Percentiles rank a stretch among this genome's conserved stretches.
phyloP scores from a whole-genome alignment of 1,140 invertebrate genomes.

The Drosophila teissieri region DNA sequence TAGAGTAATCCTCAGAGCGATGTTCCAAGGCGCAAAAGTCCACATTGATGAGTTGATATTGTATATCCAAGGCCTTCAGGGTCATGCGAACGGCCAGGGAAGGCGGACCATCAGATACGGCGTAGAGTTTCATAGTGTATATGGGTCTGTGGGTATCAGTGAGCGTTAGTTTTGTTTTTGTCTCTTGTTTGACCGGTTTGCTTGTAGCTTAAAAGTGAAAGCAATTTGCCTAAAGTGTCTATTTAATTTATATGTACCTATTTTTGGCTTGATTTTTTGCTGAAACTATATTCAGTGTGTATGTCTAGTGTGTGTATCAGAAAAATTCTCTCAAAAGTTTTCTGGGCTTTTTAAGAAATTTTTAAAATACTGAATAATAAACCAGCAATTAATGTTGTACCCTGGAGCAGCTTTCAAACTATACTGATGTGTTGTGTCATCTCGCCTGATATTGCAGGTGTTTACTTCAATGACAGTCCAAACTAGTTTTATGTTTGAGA shows the following conservation, averaged over 20 bases:
- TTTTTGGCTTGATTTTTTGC: constrained; percentile 38
- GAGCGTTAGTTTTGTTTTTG: constrained; percentile 25
- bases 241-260: constrained; percentile 29
- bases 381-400: constrained; percentile 30
- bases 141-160: constrained; percentile 55
- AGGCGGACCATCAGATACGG: constrained; percentile 90
- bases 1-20: constrained; percentile 88
- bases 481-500: constrained; percentile 20
- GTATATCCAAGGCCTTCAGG: constrained; percentile 87
- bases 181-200: constrained; percentile 61
- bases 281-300: constrained; percentile 30
- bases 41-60: constrained; percentile 88
- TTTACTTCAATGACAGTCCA: constrained; percentile 38
- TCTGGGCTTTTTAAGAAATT: background rate
- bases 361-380: constrained; percentile 10
- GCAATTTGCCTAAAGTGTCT: constrained; percentile 17
- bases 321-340: background rate
- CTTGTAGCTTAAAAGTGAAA: constrained; percentile 57
- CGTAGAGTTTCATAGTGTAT: constrained; percentile 88
- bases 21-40: constrained; percentile 89
- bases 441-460: constrained; percentile 19
- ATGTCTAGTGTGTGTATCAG: background rate
- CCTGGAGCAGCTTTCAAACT: constrained; percentile 39
- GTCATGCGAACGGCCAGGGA: constrained; percentile 89
- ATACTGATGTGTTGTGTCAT: constrained; percentile 29